Base-by-base conservation (phyloP, 2,113 vertebrate genomes). In the Neolamprologus kungweensis region DNA sequence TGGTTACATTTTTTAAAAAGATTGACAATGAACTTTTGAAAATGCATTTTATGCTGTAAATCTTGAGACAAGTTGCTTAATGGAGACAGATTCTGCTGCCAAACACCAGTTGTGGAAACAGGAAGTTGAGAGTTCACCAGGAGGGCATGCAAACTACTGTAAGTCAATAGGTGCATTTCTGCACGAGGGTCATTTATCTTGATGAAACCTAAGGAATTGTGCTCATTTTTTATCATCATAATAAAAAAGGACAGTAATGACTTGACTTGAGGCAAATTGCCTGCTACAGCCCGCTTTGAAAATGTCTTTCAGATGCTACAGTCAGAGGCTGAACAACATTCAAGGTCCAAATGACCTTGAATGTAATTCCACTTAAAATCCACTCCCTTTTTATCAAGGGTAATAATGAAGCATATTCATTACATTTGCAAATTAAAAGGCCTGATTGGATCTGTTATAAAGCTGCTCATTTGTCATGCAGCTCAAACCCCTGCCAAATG, bases 141-240 rank as follows among this genome's bases (percentile, higher is more conserved):
- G 87, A 95, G 96, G 96, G 88, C 95, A 96, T 86, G 88, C 60
- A 97, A 96, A 96, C 96, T 97, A 97, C 96, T 97, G 97, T 96
- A 97, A 96, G 96, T 96, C 96, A 97, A 91, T 94, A 96, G 93
- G 95, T 94, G 93, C 93, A 88, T 93, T 96, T 96, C 89, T 93
- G 90, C 90, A 93, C 88, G 85, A 94, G 94, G 87, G 84, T 84
- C 89, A 91, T 95, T 95, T 81, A 94, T 97, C 96, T 93, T 91
- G 85, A 93, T 92, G 89, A 96, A 96, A 91, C 82, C 83, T 88
- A 83, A 91, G 85, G 81, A 90, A 92, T 81, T 90, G 50, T 86
- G 93, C 90, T 95, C 89, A 94, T 97, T 96, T 96, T 96, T 97
- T 97, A 95, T 89, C 85, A 82, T 94, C 92, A 86, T 96, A 97